Conservation (phyloP, 2,797 vertebrate species). For the Helostoma temminkii region DNA sequence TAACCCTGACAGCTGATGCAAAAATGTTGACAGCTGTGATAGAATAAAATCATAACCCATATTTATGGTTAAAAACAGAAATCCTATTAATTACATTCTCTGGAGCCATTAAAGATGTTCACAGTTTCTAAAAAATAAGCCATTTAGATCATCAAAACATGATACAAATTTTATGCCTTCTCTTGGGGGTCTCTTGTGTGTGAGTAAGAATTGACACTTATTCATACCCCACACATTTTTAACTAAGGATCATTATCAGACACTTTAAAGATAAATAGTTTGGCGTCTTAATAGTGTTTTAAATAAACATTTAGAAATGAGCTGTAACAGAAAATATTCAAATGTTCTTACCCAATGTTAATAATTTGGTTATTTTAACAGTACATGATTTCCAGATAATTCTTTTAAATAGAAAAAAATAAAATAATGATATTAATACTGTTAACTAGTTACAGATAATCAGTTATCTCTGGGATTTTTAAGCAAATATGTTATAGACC, state of each 20-base stretch:
- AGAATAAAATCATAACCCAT: neutral
- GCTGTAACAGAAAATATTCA: neutral
- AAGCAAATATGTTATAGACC: neutral
- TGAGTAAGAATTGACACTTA: neutral
- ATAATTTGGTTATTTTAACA: neutral
- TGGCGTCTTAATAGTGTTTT: neutral
- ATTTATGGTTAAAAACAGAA: neutral
- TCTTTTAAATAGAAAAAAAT: too few relatives aligned
- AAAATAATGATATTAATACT: too few relatives aligned
- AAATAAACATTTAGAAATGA: neutral
- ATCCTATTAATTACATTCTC: neutral
- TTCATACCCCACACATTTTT: neutral
- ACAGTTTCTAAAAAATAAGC: neutral
- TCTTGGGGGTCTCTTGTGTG: rapidly evolving
- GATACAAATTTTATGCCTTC: neutral
- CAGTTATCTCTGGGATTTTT: neutral
- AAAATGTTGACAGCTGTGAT: constrained; percentile 1
- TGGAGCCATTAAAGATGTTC: neutral
- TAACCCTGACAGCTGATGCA: neutral
- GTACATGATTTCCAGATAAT: neutral
- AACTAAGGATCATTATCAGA: neutral
- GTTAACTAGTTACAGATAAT: neutral
- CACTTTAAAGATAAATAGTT: neutral
- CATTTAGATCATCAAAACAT: neutral
- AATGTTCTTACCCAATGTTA: neutral